Evolutionary conservation across 1,140 invertebrate genomes (phyloP).

Genomic region (Eriocheir sinensis): DNA sequence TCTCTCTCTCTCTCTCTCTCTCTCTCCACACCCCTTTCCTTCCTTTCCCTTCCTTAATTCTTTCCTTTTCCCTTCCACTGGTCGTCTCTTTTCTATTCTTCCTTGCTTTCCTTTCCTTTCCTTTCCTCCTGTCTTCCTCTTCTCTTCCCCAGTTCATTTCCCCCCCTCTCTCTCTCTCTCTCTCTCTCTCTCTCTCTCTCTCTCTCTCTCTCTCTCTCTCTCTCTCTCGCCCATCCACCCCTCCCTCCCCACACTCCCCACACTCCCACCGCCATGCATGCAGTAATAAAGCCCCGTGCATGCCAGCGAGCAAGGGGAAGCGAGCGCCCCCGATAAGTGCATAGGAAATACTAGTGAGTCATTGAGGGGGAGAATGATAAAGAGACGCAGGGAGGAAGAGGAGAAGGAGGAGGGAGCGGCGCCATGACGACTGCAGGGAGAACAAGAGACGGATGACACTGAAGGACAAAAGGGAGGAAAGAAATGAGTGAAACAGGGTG

Average conservation of each 20-base stretch:
- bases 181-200: slow-evolving; percentile 38
- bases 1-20: slow-evolving; percentile 15
- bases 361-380: slow-evolving; percentile 12
- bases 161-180: background rate
- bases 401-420: background rate
- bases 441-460: background rate
- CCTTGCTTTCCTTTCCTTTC: background rate
- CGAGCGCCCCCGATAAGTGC: background rate
- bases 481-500: background rate
- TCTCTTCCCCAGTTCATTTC: background rate
- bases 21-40: background rate
- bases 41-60: background rate
- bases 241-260: no score
- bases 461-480: background rate
- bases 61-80: slow-evolving; percentile 1
- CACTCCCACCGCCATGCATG: background rate
- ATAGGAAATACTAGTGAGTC: background rate
- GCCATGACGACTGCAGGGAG: background rate
- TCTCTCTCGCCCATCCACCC: slow-evolving; percentile 1
- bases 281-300: background rate
- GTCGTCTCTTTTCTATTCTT: background rate
- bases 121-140: background rate
- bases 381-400: background rate
- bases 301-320: slow-evolving; percentile 18
- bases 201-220: slow-evolving; percentile 8